Conservation (phyloP, 2,113 vertebrate genomes). For the Caranx ignobilis region DNA sequence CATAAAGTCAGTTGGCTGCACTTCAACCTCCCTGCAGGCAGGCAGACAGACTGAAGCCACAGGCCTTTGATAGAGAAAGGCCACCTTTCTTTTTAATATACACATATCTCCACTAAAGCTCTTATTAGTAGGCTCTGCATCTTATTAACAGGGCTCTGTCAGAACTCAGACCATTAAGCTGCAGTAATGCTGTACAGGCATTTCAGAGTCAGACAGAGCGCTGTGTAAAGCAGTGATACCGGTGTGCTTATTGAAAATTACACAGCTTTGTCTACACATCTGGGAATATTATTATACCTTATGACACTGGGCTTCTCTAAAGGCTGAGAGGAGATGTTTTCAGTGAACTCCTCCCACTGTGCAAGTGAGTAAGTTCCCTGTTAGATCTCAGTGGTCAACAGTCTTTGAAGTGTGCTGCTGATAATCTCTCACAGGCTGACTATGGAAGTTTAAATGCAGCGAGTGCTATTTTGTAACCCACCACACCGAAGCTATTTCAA, state of each 20-base stretch:
- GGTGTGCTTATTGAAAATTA: slow-evolving; percentile 53
- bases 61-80: slow-evolving; percentile 40
- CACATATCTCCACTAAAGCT: slow-evolving; percentile 62
- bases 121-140: slow-evolving; percentile 60
- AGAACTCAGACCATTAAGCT: slow-evolving; percentile 58
- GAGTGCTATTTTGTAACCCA: neutral
- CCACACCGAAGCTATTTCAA: neutral
- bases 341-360: slow-evolving; percentile 1
- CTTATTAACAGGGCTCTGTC: slow-evolving; percentile 54
- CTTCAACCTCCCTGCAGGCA: slow-evolving; percentile 39
- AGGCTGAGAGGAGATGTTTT: neutral
- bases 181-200: slow-evolving; percentile 51
- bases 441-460: neutral
- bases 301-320: slow-evolving; percentile 16
- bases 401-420: neutral
- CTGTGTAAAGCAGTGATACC: slow-evolving; percentile 42
- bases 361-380: slow-evolving; percentile 18
- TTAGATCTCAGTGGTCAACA: slow-evolving; percentile 3
- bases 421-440: no score
- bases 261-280: slow-evolving; percentile 23
- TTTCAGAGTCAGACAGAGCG: slow-evolving; percentile 47
- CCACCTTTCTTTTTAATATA: slow-evolving; percentile 50
- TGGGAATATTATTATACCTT: slow-evolving; percentile 43
- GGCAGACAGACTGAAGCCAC: slow-evolving; percentile 21
- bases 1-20: slow-evolving; percentile 50